Base-by-base conservation (phyloP, 2,888 invertebrate species). In the Trichopria drosophilae region DNA sequence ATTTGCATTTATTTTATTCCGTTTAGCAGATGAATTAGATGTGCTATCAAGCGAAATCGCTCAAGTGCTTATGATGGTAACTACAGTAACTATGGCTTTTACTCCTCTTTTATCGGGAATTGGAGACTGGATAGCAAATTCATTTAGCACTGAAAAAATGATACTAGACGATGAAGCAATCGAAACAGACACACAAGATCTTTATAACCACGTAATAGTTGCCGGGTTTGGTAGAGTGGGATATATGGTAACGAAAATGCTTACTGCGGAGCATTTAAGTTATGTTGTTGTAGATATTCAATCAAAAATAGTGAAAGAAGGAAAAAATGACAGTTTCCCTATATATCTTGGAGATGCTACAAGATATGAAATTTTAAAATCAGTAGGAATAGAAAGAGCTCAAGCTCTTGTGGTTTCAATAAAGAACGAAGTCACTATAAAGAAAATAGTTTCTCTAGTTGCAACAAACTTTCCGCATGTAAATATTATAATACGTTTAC, bases 1-100 rank as follows among this genome's bases (percentile, higher is more conserved):
- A 44, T 44, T 44, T 44, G 44, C 44, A 6, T 44, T 44, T 26
- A 44, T 44, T n/a, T 24, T 44, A 16, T 44, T 44, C 35, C 24
- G 44, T 35, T 35, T 44, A 35, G 44, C 35, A 24, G 12, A 18
- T 35, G 44, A 44, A 10, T 13, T 15, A 35, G n/a, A 26, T 24
- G 34, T 35, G 9, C 24, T 44, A 18, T 19, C 23, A 35, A 24
- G 18, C 19, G 26, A 35, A 24, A 35, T 24, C 26, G 44, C 35
- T 23, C 34, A 44, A 34, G 24, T 44, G 13, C 26, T 44, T 24
- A 24, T 44, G 35, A 34, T 44, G 34, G 44, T 35, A 26, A 26
- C 26, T 44, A 35, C 44, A 15, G 24, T 44, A 35, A 44, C 44
- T 22, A 44, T 44, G 35, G 35, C 44, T 35, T 24, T 44, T 20